phyloP scores from a whole-genome alignment of 2,888 invertebrate genomes.

The Xanthorhoe spadicearia region DNA sequence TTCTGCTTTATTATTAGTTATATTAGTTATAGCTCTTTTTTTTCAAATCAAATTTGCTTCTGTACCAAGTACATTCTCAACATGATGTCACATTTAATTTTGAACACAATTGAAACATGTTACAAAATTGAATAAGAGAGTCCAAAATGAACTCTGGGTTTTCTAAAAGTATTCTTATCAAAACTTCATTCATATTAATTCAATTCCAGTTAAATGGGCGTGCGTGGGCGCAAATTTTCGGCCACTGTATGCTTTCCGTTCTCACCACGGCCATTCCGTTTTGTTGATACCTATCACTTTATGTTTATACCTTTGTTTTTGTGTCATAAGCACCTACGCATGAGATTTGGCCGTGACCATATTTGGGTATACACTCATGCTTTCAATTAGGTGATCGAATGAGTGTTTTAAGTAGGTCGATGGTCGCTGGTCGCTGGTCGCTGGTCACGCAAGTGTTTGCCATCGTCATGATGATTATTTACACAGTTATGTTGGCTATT shows the following conservation, averaged over 20 bases:
- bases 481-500: no score
- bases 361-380: constrained; percentile 34
- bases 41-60: no score
- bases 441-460: neutral
- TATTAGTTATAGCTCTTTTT: no score
- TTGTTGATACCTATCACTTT: constrained; percentile 33
- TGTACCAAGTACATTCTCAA: neutral
- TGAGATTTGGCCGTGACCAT: constrained; percentile 38
- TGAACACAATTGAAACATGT: neutral
- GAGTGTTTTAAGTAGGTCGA: constrained; percentile 1
- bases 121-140: neutral
- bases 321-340: constrained; percentile 42
- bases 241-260: constrained; percentile 47
- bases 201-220: constrained; percentile 32
- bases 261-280: constrained; percentile 35
- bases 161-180: constrained; percentile 16
- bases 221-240: constrained; percentile 46
- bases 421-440: no score
- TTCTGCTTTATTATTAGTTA: no score
- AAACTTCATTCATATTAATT: constrained; percentile 16
- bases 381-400: constrained; percentile 28
- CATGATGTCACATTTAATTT: neutral
- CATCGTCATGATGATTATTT: no score
- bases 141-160: neutral
- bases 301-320: constrained; percentile 41